Evolutionary conservation across 2,113 vertebrate species (phyloP), one percentile per base, ranked within the genome.

Genomic region (Gorsachius goisagi): DNA sequence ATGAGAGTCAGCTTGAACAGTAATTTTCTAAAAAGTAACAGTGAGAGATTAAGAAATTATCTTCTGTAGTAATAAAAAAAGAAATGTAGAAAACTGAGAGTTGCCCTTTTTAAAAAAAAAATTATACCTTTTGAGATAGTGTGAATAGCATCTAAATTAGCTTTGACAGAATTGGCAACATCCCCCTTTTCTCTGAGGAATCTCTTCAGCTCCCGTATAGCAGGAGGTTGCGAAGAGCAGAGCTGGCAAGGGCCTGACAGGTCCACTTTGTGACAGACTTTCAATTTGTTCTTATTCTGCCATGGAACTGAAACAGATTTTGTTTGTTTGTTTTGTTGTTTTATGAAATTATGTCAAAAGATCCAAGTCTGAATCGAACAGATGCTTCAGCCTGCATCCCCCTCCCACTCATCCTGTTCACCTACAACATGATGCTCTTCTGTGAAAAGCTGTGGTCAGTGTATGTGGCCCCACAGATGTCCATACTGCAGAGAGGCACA

Each of bases 11-110:
- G 18, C 15, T 52, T 76, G 88, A 95, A 84, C 76, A 92, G 26
- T 68, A 67, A 83, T 95, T 95, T 92, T 81, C 80, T 89, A 94
- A 94, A 94, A 63, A 90, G 47, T 76, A 94, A 63, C 16, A 96
- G 59, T 84, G 74, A 74, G 32, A 59, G 35, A 44, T 92, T 86
- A 83, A 21, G 87, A 89, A 96, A 96, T 95, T 55, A 94, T 64
- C 56, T 62, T 32, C 71, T 93, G 11, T 78, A 89, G 78, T 71
- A 10, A 85, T 59, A 95, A 93, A 56, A 78, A 49, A 89, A 89
- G 10, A 37, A 49, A 85, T 45, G 60, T 67, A 76, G 59, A 79
- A 89, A 93, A 72, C 37, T 35, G 23, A 55, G 67, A 83, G 24
- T 35, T 33, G 5, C 3, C 63, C 32, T 69, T 84, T 86, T 73